Conservation (phyloP, 1,140 invertebrate genomes). For the Mactra quadrangularis region DNA sequence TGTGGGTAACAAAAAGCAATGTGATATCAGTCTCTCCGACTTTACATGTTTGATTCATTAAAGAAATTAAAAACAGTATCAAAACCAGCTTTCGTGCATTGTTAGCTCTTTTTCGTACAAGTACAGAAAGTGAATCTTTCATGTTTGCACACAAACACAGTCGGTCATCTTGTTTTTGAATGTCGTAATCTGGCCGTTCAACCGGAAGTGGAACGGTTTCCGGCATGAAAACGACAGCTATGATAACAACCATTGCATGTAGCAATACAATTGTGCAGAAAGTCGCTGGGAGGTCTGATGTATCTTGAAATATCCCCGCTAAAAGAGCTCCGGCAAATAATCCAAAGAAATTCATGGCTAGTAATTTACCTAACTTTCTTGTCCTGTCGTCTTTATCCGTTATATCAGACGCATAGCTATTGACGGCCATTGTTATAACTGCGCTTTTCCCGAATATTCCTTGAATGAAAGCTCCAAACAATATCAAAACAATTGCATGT, state of each 20-base stretch:
- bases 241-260: conserved; percentile 69
- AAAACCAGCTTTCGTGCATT: conserved; percentile 70
- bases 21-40: conserved; percentile 82
- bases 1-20: conserved; percentile 76
- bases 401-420: conserved; percentile 81
- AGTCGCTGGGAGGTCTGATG: conserved; percentile 70
- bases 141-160: conserved; percentile 70
- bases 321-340: conserved; percentile 80
- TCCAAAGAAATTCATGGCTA: conserved; percentile 83
- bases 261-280: conserved; percentile 73
- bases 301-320: conserved; percentile 76
- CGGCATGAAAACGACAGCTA: conserved; percentile 71
- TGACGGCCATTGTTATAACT: conserved; percentile 82
- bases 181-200: conserved; percentile 56
- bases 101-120: conserved; percentile 67
- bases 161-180: conserved; percentile 36
- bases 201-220: conserved; percentile 68
- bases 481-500: conserved; percentile 72
- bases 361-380: conserved; percentile 76
- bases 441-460: conserved; percentile 81
- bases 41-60: conserved; percentile 78
- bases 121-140: conserved; percentile 72
- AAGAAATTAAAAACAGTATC: conserved; percentile 66
- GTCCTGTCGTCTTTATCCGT: conserved; percentile 77
- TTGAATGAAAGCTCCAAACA: conserved; percentile 76